phyloP scores from a whole-genome alignment of 2,113 vertebrate genomes.

The Atlantisia rogersi region DNA sequence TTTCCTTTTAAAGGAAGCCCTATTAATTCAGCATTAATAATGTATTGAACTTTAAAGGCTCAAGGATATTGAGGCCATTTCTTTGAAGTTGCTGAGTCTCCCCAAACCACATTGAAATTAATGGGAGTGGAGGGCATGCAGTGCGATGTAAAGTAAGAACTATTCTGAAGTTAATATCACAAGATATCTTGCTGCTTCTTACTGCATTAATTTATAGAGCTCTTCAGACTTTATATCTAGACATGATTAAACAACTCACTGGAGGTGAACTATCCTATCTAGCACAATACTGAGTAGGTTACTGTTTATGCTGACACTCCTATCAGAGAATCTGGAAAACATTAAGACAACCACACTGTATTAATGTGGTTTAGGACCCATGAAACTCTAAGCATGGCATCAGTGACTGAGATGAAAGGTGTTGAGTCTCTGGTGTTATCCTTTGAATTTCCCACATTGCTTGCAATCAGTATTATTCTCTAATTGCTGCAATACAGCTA shows the following conservation, averaged over 20 bases:
- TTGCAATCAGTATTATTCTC: neutral
- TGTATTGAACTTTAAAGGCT: constrained; percentile 40
- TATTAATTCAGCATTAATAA: constrained; percentile 66
- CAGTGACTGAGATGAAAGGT: neutral
- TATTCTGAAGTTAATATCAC: neutral
- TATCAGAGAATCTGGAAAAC: neutral
- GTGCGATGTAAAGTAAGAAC: neutral
- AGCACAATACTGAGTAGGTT: neutral
- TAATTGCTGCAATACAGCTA: neutral
- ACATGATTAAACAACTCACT: neutral
- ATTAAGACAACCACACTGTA: neutral
- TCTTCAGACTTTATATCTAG: neutral
- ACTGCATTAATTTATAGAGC: neutral
- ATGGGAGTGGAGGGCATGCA: neutral
- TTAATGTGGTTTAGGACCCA: neutral
- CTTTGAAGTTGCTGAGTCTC: constrained; percentile 30
- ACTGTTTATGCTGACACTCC: neutral
- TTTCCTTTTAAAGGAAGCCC: constrained; percentile 54
- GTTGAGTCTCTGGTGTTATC: neutral
- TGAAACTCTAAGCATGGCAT: neutral
- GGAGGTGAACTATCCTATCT: neutral
- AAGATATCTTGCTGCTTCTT: neutral
- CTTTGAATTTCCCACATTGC: neutral
- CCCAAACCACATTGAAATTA: neutral
- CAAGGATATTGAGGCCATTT: constrained; percentile 40